These are phyloP conservation scores for Dione vanillae DNA, from an alignment of 2,888 invertebrate genomes.

Conservation along the genomic window DNA sequence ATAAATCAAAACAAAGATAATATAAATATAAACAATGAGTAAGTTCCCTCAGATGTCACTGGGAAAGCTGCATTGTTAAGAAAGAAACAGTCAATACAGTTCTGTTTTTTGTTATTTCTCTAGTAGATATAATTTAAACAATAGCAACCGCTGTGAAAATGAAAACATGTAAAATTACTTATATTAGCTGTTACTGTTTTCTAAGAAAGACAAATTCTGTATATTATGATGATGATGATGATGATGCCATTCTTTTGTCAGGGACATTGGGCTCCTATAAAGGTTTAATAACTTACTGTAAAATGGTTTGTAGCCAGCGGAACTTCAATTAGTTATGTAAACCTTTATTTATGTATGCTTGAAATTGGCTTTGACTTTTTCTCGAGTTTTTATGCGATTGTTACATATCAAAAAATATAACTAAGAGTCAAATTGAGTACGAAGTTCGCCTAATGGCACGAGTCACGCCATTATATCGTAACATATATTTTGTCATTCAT, in stretches of 20 bases:
- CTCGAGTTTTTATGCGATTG: neutral
- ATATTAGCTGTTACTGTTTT: neutral
- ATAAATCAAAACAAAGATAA: neutral
- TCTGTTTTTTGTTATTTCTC: neutral
- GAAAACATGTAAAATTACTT: neutral
- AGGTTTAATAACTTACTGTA: too few relatives aligned
- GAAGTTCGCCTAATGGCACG: neutral
- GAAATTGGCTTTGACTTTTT: neutral
- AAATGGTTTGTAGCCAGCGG: too few relatives aligned
- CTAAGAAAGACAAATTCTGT: neutral
- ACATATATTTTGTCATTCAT: conserved; percentile 13
- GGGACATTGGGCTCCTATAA: too few relatives aligned
- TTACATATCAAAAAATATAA: neutral
- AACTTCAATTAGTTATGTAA: too few relatives aligned
- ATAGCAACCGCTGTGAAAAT: conserved; percentile 6
- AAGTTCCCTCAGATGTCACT: conserved; percentile 18
- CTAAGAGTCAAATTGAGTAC: neutral
- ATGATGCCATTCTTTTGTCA: too few relatives aligned
- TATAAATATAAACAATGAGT: neutral
- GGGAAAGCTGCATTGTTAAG: conserved; percentile 23
- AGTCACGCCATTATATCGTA: neutral
- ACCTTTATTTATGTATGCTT: too few relatives aligned
- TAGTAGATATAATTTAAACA: conserved; percentile 11
- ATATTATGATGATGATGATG: too few relatives aligned
- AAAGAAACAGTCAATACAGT: neutral